Base-by-base conservation (phyloP, 1,140 invertebrate species). In the Lasaia peninsularis region DNA sequence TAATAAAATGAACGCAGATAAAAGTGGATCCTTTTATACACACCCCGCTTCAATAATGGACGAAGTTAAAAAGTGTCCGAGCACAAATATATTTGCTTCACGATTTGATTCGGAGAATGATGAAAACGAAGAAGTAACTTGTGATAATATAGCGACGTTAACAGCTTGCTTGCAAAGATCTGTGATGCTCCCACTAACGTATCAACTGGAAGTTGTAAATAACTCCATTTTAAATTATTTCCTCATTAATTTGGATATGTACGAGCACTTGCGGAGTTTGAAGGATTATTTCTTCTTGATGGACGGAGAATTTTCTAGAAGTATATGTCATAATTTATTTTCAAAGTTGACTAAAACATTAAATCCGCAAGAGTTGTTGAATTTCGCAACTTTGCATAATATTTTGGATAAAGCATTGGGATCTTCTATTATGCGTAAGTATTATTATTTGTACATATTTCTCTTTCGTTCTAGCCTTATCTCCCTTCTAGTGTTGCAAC, bases 281-380 rank as follows among this genome's bases (percentile, higher is more conserved):
- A 90, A 94, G 8, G 93, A 93, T 68, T 95, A 93, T 54, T 95
- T 94, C 73, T 95, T 95, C 62, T 68, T 96, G 7, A 84, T 95
- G 75, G 94, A 95, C 65, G 94, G 94, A 0, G 94, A 95, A 73
- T 96, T 95, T 77, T 92, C 92, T 0, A 92, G 91, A 18, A 92
- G 91, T 58, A 90, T 96, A 2, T 94, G 93, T 10, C 87, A 91
- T 10, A 92, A 92, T 40, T 75, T 96, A 12, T 94, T 94, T 60
- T 78, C 88, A 0, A 92, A 92, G 58, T 75, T 95, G 31, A 92
- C 92, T 33, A 86, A 91, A 12, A 92, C 91, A 1, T 73, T 91
- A 1, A 86, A 90, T 62, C 94, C 94, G 0, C 78, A 86, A n/a
- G 92, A 94, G 57, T 69, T 95, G 16, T 90, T 95, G 32, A 94